Conservation (phyloP, 1,140 invertebrate species). For the Cherax quadricarinatus region DNA sequence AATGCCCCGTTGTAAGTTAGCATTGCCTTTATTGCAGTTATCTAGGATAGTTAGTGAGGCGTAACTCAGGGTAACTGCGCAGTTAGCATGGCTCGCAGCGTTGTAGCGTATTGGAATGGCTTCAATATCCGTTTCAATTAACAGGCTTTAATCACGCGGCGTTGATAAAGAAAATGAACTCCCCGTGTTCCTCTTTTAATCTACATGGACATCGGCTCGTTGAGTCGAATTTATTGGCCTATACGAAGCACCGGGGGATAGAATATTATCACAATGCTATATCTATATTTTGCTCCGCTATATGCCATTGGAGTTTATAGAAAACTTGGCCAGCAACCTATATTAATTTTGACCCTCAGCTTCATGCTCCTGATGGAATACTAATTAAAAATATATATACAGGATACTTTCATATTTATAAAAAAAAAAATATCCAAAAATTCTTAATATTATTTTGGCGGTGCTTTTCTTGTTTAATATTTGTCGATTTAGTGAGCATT, state of each 20-base stretch:
- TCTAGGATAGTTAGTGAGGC: conserved; percentile 61
- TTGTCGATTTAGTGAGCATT: neutral
- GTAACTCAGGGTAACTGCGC: conserved; percentile 57
- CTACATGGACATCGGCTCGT: conserved; percentile 68
- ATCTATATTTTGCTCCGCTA: conserved; percentile 63
- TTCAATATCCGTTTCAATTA: conserved; percentile 71
- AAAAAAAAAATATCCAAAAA: neutral
- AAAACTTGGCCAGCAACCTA: conserved; percentile 33
- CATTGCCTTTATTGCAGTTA: conserved; percentile 66
- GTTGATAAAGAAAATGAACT: conserved; percentile 71
- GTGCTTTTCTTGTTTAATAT: neutral
- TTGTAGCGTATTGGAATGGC: conserved; percentile 61
- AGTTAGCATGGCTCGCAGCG: conserved; percentile 48
- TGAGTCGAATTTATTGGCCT: conserved; percentile 58
- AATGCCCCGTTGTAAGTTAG: conserved; percentile 39
- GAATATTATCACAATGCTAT: conserved; percentile 64
- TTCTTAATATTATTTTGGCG: neutral
- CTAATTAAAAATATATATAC: conserved; percentile 13
- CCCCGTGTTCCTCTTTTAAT: conserved; percentile 63
- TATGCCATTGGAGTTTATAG: conserved; percentile 54
- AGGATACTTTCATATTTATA: neutral
- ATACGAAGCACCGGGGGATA: conserved; percentile 67
- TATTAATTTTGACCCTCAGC: conserved; percentile 55
- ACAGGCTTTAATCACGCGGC: conserved; percentile 65
- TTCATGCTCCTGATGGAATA: conserved; percentile 51